Percentiles rank a stretch among this genome's conserved stretches.
Evolutionary conservation across 2,113 vertebrate genomes (phyloP).

Genomic region (Aix galericulata): DNA sequence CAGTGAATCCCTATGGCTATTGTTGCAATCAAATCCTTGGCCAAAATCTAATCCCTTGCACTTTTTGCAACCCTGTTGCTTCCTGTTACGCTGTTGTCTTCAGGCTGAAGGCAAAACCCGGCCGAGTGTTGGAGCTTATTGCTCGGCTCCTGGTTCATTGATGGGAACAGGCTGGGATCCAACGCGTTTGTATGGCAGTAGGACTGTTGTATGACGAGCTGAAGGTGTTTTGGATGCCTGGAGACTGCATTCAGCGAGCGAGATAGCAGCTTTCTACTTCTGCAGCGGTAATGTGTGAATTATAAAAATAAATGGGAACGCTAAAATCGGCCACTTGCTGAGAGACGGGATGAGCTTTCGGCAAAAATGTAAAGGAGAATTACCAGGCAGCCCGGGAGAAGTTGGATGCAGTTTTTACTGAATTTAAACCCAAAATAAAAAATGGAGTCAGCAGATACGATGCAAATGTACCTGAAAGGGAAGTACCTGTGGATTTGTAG

Average conservation of each 20-base stretch:
- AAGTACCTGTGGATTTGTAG: not conserved
- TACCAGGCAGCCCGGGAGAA: not conserved
- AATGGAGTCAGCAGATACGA: not conserved
- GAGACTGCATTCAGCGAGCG: not conserved
- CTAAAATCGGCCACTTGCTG: not conserved
- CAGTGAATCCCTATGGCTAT: constrained; percentile 58
- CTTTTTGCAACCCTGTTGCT: constrained; percentile 59
- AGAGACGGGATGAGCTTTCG: not conserved
- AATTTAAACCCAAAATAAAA: not conserved
- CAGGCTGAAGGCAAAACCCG: constrained; percentile 57
- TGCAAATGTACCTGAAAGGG: not conserved
- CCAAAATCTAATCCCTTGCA: constrained; percentile 51
- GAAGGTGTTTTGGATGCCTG: not conserved
- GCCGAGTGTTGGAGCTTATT: not conserved
- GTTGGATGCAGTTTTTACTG: rapidly evolving
- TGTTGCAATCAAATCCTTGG: constrained; percentile 15
- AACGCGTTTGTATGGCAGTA: not conserved
- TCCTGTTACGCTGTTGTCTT: constrained; percentile 10
- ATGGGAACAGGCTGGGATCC: constrained; percentile 4
- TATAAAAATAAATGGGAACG: not conserved
- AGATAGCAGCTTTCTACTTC: not conserved
- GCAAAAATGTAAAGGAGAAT: not conserved
- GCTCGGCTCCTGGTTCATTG: not conserved
- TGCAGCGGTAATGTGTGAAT: not conserved
- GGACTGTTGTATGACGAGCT: not conserved